phyloP scores from a whole-genome alignment of 1,140 invertebrate species.

The Manduca sexta region DNA sequence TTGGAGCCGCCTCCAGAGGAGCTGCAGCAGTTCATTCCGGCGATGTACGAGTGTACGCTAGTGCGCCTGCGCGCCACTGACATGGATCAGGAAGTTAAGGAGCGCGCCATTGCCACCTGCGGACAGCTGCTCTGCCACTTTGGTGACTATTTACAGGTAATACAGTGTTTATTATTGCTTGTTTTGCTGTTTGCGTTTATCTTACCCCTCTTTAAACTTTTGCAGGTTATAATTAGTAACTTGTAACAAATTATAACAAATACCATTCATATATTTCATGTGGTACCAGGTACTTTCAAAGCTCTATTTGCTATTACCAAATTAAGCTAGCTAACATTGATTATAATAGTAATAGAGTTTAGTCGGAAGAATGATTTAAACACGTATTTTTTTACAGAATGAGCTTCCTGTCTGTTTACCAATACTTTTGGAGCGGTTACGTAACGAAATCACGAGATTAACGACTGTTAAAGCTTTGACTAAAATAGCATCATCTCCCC shows the following conservation, averaged over 20 bases:
- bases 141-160: conserved; percentile 83
- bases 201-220: too few relatives aligned
- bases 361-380: too few relatives aligned
- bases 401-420: conserved; percentile 91
- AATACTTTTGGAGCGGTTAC: conserved; percentile 94
- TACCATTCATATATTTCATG: too few relatives aligned
- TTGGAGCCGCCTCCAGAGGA: conserved; percentile 74
- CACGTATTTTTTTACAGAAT: conserved; percentile 65
- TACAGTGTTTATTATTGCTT: neutral
- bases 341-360: too few relatives aligned
- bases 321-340: too few relatives aligned
- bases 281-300: too few relatives aligned
- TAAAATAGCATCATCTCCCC: conserved; percentile 92
- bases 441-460: conserved; percentile 97
- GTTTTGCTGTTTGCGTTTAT: too few relatives aligned
- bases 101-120: conserved; percentile 97
- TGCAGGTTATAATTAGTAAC: too few relatives aligned
- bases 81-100: conserved; percentile 99
- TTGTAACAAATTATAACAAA: too few relatives aligned
- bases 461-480: conserved; percentile 97
- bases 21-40: conserved; percentile 84
- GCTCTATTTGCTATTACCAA: too few relatives aligned
- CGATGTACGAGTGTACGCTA: conserved; percentile 90
- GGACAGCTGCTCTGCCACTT: conserved; percentile 95
- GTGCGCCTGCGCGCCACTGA: conserved; percentile 93